Evolutionary conservation across 1,140 invertebrate species (phyloP).

Genomic region (Neodiprion lecontei): DNA sequence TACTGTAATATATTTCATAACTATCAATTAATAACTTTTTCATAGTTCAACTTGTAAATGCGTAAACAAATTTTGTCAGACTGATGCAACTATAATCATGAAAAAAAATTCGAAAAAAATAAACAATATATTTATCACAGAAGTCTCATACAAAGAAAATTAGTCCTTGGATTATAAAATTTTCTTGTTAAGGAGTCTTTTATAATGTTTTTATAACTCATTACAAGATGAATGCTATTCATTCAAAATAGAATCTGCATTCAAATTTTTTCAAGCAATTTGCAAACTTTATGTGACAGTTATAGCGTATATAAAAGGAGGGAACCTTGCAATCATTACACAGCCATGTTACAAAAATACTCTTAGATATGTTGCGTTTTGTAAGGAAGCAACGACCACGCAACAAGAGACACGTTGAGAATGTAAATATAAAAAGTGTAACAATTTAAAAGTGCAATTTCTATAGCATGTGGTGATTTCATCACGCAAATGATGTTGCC

Average conservation of each 20-base stretch:
- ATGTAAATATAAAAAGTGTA: conserved; percentile 38
- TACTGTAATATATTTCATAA: conserved; percentile 18
- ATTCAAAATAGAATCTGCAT: background rate
- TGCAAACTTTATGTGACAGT: background rate
- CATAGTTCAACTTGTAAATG: conserved; percentile 10
- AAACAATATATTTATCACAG: background rate
- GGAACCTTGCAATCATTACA: background rate
- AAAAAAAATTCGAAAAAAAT: background rate
- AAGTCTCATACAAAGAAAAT: background rate
- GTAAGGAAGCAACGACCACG: background rate
- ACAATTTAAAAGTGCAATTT: conserved; percentile 49
- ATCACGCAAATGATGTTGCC: conserved; percentile 37
- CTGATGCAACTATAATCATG: conserved; percentile 23
- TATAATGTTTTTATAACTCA: background rate
- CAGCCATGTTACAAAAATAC: background rate
- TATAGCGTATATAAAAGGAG: background rate
- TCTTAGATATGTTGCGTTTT: background rate
- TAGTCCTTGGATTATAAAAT: background rate
- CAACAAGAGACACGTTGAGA: conserved; percentile 27
- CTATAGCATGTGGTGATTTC: conserved; percentile 33
- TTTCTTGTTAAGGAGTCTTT: background rate
- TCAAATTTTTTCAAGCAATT: background rate
- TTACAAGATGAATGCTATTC: background rate
- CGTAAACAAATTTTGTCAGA: conserved; percentile 30
- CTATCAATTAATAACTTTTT: conserved; percentile 17